Evolutionary conservation across 2,888 invertebrate genomes (phyloP).

Genomic region (Agrilus mali): DNA sequence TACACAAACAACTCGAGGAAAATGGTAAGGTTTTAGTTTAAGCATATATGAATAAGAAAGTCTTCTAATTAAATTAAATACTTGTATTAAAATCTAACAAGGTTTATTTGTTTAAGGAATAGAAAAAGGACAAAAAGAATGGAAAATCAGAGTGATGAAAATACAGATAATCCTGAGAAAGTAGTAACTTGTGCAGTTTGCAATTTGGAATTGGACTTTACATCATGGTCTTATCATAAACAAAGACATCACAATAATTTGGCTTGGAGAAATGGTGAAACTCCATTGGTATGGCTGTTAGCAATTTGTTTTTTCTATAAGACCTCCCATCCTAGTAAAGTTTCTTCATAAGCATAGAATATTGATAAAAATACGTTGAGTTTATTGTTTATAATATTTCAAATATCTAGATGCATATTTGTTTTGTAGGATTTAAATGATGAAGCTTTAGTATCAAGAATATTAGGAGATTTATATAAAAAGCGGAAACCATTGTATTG

Average conservation of each 20-base stretch:
- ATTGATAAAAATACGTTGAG: too few relatives aligned
- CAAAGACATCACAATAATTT: constrained; percentile 41
- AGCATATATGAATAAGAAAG: too few relatives aligned
- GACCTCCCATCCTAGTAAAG: too few relatives aligned
- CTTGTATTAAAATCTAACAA: neutral
- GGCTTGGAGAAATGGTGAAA: constrained; percentile 42
- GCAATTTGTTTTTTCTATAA: neutral
- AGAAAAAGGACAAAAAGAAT: neutral
- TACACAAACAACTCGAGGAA: too few relatives aligned
- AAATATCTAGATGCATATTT: constrained; percentile 1
- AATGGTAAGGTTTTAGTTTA: too few relatives aligned
- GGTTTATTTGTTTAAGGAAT: neutral
- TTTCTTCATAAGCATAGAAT: neutral
- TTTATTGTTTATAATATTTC: constrained; percentile 1
- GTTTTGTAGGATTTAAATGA: constrained; percentile 41
- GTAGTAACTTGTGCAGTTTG: constrained; percentile 38
- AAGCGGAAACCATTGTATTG: constrained; percentile 38
- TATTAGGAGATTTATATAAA: constrained; percentile 35
- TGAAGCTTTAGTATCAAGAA: constrained; percentile 33
- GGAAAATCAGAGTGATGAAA: neutral
- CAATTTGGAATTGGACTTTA: constrained; percentile 26
- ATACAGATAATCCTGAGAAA: neutral
- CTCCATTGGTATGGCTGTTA: constrained; percentile 36
- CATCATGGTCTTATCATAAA: constrained; percentile 39
- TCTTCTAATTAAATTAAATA: too few relatives aligned